These are phyloP conservation scores for Chionis minor DNA, from an alignment of 2,113 vertebrate genomes.

Conservation along the genomic window DNA sequence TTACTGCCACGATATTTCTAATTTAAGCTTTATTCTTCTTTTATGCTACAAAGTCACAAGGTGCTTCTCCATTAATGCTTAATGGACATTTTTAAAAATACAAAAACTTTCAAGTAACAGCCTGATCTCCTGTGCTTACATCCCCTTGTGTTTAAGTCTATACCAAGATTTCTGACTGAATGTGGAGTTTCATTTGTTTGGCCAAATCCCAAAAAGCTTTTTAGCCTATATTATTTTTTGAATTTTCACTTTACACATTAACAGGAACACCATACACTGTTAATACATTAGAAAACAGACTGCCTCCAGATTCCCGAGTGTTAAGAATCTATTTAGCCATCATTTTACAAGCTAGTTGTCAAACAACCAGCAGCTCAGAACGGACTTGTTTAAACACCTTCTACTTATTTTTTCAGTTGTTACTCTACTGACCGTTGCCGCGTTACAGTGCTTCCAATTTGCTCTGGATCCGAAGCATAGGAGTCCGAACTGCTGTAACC, in stretches of 20 bases:
- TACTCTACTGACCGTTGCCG: constrained; percentile 86
- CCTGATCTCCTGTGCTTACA: not conserved
- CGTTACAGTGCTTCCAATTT: constrained; percentile 82
- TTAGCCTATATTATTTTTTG: not conserved
- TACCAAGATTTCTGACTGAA: not conserved
- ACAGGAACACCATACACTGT: not conserved
- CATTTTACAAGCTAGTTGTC: not conserved
- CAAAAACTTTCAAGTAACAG: not conserved
- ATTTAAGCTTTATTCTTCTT: not conserved
- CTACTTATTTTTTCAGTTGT: not conserved
- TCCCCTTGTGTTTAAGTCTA: not conserved
- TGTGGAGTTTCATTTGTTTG: not conserved
- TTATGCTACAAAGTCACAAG: not conserved
- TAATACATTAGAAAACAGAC: not conserved
- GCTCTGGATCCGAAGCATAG: constrained; percentile 93
- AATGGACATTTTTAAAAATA: not conserved
- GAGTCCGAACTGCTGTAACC: constrained; percentile 98
- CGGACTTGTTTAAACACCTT: not conserved
- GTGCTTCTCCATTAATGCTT: not conserved
- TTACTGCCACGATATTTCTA: not conserved
- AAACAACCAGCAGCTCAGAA: not conserved
- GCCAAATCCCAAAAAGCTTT: not conserved
- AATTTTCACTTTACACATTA: not conserved
- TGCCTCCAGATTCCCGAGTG: not conserved
- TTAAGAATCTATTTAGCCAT: not conserved